Percentiles rank a stretch among this genome's conserved stretches.
These are phyloP conservation scores for Tamandua tetradactyla DNA, from an alignment of 2,797 vertebrate genomes.

Conservation along the genomic window DNA sequence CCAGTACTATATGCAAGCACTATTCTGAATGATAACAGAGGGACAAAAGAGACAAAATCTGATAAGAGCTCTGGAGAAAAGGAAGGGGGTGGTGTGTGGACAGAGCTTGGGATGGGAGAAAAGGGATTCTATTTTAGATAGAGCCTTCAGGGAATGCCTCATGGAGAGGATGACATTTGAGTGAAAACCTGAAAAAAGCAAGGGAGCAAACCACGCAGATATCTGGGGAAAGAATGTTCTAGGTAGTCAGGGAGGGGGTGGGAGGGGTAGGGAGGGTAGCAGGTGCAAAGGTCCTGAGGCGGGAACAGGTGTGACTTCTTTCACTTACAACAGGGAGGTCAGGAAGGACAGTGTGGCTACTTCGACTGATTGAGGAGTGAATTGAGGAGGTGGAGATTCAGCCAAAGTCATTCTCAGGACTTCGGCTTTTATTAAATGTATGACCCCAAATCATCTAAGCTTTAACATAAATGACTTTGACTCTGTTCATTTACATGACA, in stretches of 20 bases:
- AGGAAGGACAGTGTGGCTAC: background rate
- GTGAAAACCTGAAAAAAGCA: background rate
- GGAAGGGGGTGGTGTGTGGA: background rate
- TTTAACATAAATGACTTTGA: background rate
- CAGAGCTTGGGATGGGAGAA: background rate
- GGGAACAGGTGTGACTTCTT: background rate
- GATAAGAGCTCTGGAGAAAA: conserved; percentile 2
- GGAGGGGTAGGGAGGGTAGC: background rate
- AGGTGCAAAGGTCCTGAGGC: background rate
- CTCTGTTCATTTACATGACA: background rate
- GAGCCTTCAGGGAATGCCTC: background rate
- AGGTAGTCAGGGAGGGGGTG: too few species aligned
- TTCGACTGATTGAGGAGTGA: background rate
- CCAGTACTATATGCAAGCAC: background rate
- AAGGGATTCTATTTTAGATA: background rate
- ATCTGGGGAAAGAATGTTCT: background rate
- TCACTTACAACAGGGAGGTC: background rate
- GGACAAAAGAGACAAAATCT: background rate
- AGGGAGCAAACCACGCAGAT: background rate
- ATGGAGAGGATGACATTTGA: background rate
- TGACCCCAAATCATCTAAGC: background rate
- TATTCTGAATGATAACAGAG: background rate
- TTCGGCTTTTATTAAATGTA: background rate
- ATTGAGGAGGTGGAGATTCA: background rate
- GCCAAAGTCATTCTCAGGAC: background rate